Conservation (phyloP, 2,888 invertebrate species). For the Agelastica alni region DNA sequence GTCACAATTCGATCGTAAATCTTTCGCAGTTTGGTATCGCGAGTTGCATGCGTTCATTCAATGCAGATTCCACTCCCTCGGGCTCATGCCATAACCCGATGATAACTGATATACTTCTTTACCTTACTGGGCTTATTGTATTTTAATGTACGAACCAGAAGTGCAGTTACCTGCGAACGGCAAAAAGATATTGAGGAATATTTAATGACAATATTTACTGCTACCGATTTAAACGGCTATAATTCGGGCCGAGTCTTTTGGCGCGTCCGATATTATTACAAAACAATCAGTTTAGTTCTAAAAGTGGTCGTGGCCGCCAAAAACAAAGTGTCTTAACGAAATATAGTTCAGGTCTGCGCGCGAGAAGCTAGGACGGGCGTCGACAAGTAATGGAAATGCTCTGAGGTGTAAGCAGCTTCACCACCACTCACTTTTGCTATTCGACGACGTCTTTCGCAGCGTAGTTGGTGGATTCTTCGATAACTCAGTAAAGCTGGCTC, state of each 20-base stretch:
- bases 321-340: too few relatives aligned
- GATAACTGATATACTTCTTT: conserved; percentile 44
- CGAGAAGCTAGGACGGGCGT: too few relatives aligned
- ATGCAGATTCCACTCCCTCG: conserved; percentile 49
- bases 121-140: conserved; percentile 13
- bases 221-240: neutral
- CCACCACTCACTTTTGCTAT: too few relatives aligned
- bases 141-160: conserved; percentile 10
- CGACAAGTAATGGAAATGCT: too few relatives aligned
- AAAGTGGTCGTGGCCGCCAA: too few relatives aligned
- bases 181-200: conserved; percentile 5
- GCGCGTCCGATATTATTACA: too few relatives aligned
- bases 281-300: too few relatives aligned
- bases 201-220: conserved; percentile 1
- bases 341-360: too few relatives aligned
- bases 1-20: conserved; percentile 51
- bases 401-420: too few relatives aligned
- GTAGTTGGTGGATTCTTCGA: too few relatives aligned
- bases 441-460: too few relatives aligned
- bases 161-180: conserved; percentile 7
- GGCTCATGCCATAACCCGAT: conserved; percentile 50
- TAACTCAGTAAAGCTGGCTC: too few relatives aligned
- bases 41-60: conserved; percentile 42
- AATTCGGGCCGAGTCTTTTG: neutral
- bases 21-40: conserved; percentile 28